Conservation (phyloP, 2,797 vertebrate species). For the Mycteria americana region DNA sequence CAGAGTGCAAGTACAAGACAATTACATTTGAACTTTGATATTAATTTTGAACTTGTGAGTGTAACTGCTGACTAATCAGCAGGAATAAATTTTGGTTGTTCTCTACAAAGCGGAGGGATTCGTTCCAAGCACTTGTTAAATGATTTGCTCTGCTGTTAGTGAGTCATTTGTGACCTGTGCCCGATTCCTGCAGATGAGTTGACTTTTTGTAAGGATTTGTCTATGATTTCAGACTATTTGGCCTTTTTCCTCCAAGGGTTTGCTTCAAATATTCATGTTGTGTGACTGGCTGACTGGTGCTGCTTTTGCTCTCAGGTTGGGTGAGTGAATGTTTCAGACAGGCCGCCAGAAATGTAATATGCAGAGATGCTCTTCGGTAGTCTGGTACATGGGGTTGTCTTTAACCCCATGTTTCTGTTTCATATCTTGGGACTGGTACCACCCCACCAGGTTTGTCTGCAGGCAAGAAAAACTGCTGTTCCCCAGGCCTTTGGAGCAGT, state of each 20-base stretch:
- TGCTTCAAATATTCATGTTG: not conserved
- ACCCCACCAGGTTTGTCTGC: not conserved
- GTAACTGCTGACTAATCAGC: slow-evolving; percentile 49
- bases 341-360: not conserved
- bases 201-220: slow-evolving; percentile 19
- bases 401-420: not conserved
- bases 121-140: slow-evolving; percentile 6
- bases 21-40: slow-evolving; percentile 35
- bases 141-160: slow-evolving; percentile 11
- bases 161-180: slow-evolving; percentile 47
- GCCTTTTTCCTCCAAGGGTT: not conserved
- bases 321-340: not conserved
- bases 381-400: not conserved
- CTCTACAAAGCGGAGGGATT: not conserved
- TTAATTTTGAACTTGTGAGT: slow-evolving; percentile 23
- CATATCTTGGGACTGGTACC: not conserved
- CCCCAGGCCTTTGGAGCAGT: not conserved
- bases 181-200: not conserved
- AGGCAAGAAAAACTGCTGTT: not conserved
- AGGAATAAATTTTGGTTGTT: slow-evolving; percentile 28
- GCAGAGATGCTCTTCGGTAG: not conserved
- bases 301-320: not conserved
- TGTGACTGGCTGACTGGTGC: not conserved
- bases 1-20: not conserved
- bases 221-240: slow-evolving; percentile 15